Percentiles rank a stretch among this genome's conserved stretches.
phyloP scores from a whole-genome alignment of 2,888 invertebrate species.

The Laspeyria flexula region DNA sequence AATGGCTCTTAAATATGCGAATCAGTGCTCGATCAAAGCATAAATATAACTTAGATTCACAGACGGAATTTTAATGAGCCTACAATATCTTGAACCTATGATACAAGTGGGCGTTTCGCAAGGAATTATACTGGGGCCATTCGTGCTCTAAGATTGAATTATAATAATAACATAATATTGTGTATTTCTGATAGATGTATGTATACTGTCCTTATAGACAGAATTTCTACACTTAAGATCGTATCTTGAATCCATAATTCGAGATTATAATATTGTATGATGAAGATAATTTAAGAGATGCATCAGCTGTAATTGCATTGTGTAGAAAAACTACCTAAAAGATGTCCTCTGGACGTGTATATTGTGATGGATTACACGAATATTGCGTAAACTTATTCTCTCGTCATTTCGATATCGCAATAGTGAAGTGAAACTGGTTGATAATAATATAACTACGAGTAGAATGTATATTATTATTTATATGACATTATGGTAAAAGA shows the following conservation, averaged over 20 bases:
- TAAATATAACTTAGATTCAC: slow-evolving; percentile 4
- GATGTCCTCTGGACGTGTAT: slow-evolving; percentile 1
- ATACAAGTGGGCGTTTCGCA: background rate
- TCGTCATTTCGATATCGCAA: background rate
- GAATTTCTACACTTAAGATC: no score
- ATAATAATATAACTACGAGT: background rate
- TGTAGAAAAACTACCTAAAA: no score
- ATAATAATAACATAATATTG: background rate
- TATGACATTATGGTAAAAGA: no score
- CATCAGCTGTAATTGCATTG: no score
- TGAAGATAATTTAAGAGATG: no score
- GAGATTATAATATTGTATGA: no score
- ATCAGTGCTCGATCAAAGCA: slow-evolving; percentile 1
- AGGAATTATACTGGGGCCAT: background rate
- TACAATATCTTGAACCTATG: background rate
- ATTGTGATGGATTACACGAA: slow-evolving; percentile 7
- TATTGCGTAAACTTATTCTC: slow-evolving; percentile 3
- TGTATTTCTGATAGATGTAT: no score
- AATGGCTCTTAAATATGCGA: background rate
- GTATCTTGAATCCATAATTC: no score
- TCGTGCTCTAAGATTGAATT: background rate
- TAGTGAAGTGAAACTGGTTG: background rate
- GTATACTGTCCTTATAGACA: no score
- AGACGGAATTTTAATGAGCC: slow-evolving; percentile 3
- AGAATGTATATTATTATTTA: no score